These are phyloP conservation scores for Hypotaenidia philippensis DNA, from an alignment of 2,797 vertebrate species.

Conservation along the genomic window DNA sequence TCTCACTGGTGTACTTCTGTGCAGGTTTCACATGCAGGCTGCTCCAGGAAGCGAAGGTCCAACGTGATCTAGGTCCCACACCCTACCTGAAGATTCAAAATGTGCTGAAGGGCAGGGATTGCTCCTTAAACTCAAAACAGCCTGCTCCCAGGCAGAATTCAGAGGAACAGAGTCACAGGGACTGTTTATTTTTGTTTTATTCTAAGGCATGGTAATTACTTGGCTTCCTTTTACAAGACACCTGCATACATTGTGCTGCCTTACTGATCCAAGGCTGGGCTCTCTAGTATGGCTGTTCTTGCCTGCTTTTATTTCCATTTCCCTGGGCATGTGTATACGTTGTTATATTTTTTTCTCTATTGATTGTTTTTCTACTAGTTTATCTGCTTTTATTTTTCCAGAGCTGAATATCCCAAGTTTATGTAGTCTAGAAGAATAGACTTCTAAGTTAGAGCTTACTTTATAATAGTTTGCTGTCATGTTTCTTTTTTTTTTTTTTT, in stretches of 20 bases:
- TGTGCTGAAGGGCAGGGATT: not conserved
- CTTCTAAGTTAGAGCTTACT: not conserved
- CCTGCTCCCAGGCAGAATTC: not conserved
- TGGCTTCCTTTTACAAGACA: not conserved
- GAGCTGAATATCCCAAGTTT: not conserved
- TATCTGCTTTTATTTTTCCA: constrained; percentile 42
- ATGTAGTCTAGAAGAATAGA: constrained; percentile 24
- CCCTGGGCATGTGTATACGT: not conserved
- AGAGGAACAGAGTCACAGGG: not conserved
- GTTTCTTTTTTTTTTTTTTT: not conserved
- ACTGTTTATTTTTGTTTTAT: constrained; percentile 6
- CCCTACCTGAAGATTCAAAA: not conserved
- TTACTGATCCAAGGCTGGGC: not conserved
- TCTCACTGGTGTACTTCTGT: not conserved
- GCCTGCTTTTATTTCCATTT: constrained; percentile 8
- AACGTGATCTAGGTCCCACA: not conserved
- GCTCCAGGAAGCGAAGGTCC: not conserved
- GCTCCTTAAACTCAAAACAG: not conserved
- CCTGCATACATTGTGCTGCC: not conserved
- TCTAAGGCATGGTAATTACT: constrained; percentile 23
- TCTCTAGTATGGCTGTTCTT: not conserved
- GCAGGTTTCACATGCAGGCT: not conserved
- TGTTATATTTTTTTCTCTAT: not conserved
- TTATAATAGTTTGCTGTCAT: not conserved
- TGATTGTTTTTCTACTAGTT: constrained; percentile 27